Evolutionary conservation across 2,888 invertebrate genomes (phyloP), one percentile per base, ranked within the genome.

Genomic region (Xanthia togata): DNA sequence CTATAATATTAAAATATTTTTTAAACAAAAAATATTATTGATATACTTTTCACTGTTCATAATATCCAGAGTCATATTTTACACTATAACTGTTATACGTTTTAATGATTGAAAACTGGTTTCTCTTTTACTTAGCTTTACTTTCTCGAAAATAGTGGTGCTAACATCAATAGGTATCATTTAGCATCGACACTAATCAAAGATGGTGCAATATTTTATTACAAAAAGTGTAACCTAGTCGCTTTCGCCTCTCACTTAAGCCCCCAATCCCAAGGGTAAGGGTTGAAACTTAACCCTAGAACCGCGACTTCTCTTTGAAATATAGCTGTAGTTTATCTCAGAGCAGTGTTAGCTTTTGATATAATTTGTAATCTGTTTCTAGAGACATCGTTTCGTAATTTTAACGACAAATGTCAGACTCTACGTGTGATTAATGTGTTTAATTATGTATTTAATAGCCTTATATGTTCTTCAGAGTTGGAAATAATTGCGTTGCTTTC

Each of bases 311-410:
- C 87, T 82, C 89, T 91, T 90, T 92, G 92, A 92, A 90, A 92
- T 92, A 92, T 91, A 87, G 87, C 89, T 74, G 87, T 90, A 90
- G 92, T 92, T 92, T 91, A 89, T 91, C 91, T 91, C 84, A 50
- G 69, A 86, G 82, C 82, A 81, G 73, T 79, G 88, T 81, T 86
- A 84, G 84, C 87, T 86, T 89, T 88, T 89, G 90, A 91, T 90
- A 90, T 89, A 88, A 91, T 91, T 91, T 91, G 89, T 89, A 87
- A 89, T 85, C 85, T 86, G 88, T 85, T 86, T 69, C 79, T 62
- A 78, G 65, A 75, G 82, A 82, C 87, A 89, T 89, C 88, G 86
- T 87, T 89, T 84, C 77, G 89, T 87, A 90, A 89, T 88, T 85
- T 83, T 78, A 72, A 84, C 76, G 78, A 83, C 84, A 71, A 80